These are phyloP conservation scores for Myiothlypis chrysogaster DNA, from an alignment of 2,797 vertebrate genomes.

Conservation along the genomic window DNA sequence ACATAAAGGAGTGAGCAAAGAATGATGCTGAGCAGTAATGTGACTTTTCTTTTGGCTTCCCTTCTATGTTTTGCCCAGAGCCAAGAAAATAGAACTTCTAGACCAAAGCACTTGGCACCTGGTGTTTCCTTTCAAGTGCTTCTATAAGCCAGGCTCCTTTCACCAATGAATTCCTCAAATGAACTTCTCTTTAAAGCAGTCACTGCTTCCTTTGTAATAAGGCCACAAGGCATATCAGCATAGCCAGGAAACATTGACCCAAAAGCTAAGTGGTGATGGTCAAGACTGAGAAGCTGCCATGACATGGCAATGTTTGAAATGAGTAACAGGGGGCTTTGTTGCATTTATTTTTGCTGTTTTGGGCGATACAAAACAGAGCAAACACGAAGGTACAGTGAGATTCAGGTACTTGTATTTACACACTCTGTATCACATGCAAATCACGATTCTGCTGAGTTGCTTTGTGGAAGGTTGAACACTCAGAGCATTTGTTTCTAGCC, in stretches of 20 bases:
- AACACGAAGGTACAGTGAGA: background rate
- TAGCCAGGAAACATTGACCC: constrained; percentile 12
- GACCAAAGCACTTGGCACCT: constrained; percentile 59
- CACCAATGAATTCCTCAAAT: constrained; percentile 26
- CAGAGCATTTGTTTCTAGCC: background rate
- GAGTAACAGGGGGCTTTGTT: background rate
- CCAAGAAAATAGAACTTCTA: constrained; percentile 56
- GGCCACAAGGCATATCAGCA: background rate
- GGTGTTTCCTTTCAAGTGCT: constrained; percentile 63
- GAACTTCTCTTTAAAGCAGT: constrained; percentile 42
- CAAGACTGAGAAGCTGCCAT: background rate
- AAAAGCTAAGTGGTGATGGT: background rate
- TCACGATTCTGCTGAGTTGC: background rate
- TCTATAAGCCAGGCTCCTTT: constrained; percentile 43
- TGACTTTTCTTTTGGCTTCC: constrained; percentile 9
- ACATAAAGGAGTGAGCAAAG: constrained; percentile 8
- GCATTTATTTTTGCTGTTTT: background rate
- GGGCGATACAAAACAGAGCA: background rate
- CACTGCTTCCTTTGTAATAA: constrained; percentile 57
- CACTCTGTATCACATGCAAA: background rate
- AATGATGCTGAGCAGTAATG: background rate
- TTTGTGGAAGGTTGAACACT: background rate
- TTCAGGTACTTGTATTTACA: background rate
- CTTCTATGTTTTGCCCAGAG: background rate
- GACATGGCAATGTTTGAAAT: background rate